Percentiles rank a stretch among this genome's conserved stretches.
phyloP scores from a whole-genome alignment of 2,888 invertebrate species.

The Rotaria socialis region DNA sequence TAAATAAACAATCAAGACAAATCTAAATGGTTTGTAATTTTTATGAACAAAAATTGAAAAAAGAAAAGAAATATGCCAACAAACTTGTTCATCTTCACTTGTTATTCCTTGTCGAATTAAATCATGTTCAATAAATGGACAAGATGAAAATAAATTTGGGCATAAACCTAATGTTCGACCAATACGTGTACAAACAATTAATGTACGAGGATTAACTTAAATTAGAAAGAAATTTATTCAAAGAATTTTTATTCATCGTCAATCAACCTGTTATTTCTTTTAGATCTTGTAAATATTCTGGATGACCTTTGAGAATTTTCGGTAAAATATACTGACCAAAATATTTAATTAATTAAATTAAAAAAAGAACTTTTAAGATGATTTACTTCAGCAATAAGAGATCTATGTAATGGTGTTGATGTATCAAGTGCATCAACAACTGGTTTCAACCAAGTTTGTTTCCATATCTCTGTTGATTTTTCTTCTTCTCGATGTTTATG shows the following conservation, averaged over 20 bases:
- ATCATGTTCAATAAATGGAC: not conserved
- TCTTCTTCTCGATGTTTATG: slow-evolving; percentile 17
- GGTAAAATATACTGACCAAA: slow-evolving; percentile 34
- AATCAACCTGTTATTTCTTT: slow-evolving; percentile 35
- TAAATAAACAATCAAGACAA: slow-evolving; percentile 68
- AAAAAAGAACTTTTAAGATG: not conserved
- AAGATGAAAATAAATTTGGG: not conserved
- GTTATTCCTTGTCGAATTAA: slow-evolving; percentile 32
- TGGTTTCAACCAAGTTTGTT: slow-evolving; percentile 38
- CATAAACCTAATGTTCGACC: slow-evolving; percentile 35
- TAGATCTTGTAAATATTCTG: slow-evolving; percentile 33
- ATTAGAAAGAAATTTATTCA: not conserved
- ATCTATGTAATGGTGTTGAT: not conserved
- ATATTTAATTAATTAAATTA: too few relatives aligned
- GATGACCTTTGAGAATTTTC: slow-evolving; percentile 24
- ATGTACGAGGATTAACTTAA: slow-evolving; percentile 18
- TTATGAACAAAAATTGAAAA: too few relatives aligned
- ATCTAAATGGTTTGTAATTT: slow-evolving; percentile 61
- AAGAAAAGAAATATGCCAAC: too few relatives aligned
- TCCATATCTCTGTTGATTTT: slow-evolving; percentile 22
- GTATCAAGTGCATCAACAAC: slow-evolving; percentile 37
- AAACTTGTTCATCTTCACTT: slow-evolving; percentile 33
- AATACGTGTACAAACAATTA: slow-evolving; percentile 40
- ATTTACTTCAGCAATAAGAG: slow-evolving; percentile 24
- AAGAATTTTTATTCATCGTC: too few relatives aligned